phyloP scores from a whole-genome alignment of 30 jellyfish, hydroid and myxozoan species.

The Aurelia coerulea region DNA sequence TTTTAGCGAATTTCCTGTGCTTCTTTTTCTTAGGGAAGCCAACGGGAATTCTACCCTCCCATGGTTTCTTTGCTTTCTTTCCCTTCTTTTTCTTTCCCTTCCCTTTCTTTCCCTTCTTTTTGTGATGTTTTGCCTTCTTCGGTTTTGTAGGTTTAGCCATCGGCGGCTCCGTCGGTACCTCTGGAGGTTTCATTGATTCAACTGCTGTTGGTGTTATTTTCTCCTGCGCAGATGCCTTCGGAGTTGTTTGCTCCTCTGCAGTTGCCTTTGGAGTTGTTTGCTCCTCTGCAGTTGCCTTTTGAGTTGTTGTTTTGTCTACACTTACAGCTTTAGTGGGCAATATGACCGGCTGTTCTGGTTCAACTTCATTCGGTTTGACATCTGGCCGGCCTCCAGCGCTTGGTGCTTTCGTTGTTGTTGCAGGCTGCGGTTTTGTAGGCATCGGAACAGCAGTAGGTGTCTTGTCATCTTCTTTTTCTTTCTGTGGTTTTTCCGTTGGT shows the following conservation, averaged over 20 bases:
- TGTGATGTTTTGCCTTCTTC: constrained; percentile 16
- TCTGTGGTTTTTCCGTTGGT: constrained; percentile 13
- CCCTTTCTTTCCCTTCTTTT: constrained; percentile 21
- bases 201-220: constrained; percentile 6
- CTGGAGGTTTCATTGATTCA: constrained; percentile 7
- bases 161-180: constrained; percentile 6
- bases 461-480: background rate
- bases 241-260: background rate
- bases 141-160: background rate
- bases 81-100: constrained; percentile 19
- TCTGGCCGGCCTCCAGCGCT: background rate
- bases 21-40: constrained; percentile 36
- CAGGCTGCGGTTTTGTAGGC: background rate
- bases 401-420: no score
- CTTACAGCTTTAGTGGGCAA: constrained; percentile 8
- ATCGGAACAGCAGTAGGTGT: constrained; percentile 8
- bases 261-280: constrained; percentile 3
- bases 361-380: constrained; percentile 18
- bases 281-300: background rate
- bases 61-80: constrained; percentile 47
- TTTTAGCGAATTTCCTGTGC: constrained; percentile 5
- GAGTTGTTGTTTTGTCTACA: background rate
- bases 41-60: constrained; percentile 59
- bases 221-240: background rate
- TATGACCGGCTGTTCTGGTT: constrained; percentile 25